Percentiles rank a stretch among this genome's conserved stretches.
Conservation (phyloP, 2,113 vertebrate genomes). For the Montifringilla adamsi region DNA sequence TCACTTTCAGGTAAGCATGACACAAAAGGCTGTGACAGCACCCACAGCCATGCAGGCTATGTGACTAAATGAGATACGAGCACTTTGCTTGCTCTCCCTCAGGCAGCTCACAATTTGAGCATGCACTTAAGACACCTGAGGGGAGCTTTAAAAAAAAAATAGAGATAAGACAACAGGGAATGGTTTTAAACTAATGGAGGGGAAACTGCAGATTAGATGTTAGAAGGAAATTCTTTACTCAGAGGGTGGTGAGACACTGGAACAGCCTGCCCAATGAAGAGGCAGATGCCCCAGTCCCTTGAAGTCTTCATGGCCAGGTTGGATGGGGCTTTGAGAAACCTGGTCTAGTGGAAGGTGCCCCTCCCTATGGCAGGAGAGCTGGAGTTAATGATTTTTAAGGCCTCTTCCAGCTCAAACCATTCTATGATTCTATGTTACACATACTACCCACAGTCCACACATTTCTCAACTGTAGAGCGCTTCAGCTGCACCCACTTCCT, state of each 20-base stretch:
- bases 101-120: neutral
- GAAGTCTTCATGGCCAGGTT: neutral
- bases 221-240: neutral
- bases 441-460: neutral
- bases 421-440: neutral
- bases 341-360: neutral
- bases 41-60: neutral
- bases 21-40: neutral
- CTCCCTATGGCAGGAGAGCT: neutral
- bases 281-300: neutral
- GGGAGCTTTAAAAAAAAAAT: neutral
- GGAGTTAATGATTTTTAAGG: neutral
- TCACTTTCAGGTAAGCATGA: neutral
- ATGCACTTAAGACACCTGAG: neutral
- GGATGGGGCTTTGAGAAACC: neutral
- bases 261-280: neutral
- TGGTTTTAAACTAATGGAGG: neutral
- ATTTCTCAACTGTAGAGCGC: neutral
- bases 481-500: neutral
- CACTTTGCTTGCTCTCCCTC: neutral
- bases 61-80: neutral
- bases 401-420: neutral
- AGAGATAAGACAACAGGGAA: neutral
- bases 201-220: neutral
- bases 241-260: neutral